phyloP scores from a whole-genome alignment of 2,113 vertebrate species.

The Anolis carolinensis region DNA sequence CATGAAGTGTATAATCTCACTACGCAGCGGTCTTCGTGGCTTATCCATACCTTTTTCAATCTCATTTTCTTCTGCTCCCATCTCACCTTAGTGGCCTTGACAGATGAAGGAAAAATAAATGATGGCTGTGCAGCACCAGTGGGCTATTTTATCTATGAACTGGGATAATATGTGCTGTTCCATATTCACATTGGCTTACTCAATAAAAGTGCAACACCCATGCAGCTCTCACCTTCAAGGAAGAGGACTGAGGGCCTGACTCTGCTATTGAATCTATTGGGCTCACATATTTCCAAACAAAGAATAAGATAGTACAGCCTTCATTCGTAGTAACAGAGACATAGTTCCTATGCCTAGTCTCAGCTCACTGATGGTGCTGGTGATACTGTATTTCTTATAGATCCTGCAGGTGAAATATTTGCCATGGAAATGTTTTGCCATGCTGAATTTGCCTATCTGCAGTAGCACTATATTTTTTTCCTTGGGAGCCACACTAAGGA shows the following conservation, averaged over 20 bases:
- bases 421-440: not conserved
- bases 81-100: not conserved
- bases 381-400: not conserved
- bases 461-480: not conserved
- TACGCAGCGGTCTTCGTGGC: conserved; percentile 19
- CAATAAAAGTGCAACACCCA: too few species aligned
- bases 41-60: not conserved
- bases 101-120: not conserved
- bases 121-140: not conserved
- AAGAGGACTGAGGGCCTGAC: not conserved
- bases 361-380: not conserved
- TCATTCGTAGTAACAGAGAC: not conserved
- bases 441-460: not conserved
- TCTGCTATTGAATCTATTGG: not conserved
- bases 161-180: not conserved
- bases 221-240: not conserved
- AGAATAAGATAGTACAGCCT: not conserved
- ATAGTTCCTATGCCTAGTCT: not conserved
- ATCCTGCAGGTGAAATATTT: not conserved
- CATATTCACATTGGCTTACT: not conserved
- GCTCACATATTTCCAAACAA: not conserved
- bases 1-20: not conserved
- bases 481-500: not conserved
- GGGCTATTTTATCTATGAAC: not conserved
- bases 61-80: not conserved